Base-by-base conservation (phyloP, 2,888 invertebrate species). In the Hololepta plana region DNA sequence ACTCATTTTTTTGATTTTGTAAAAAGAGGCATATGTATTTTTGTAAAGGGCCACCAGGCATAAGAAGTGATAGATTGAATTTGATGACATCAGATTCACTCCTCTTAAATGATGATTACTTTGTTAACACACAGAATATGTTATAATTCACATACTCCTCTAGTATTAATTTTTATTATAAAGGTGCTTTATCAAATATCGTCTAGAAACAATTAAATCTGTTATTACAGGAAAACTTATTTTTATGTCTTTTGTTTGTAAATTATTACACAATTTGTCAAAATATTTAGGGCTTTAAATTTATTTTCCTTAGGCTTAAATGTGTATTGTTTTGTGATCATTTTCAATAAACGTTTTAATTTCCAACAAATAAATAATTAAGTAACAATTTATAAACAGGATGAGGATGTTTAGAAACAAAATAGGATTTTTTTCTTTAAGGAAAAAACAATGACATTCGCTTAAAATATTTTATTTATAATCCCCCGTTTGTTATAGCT, bases 41-140 rank as follows among this genome's bases (percentile, higher is more conserved):
- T 53, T 54, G 51, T 53, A 53, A 53, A 50, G 50, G 47, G 49
- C 50, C 49, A 21, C 24, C 20, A 31, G 38, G 40, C 38, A 45
- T 42, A 42, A 47, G 48, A 47, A 46, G 53, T 53, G 53, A 53
- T 53, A 53, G 46, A 46, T 42, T 46, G 49, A 49, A 51, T 51
- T 51, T 48, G 49, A 46, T 42, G 32, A 40, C 35, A n/a, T 44
- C 47, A 42, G 42, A 44, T 47, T 47, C 46, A 40, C 42, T 47
- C 43, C 43, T 40, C 32, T 37, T 37, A 37, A 36, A 29, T 32
- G 34, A 19, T 26, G 29, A 31, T 26, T 27, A 21, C 17, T 21
- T 27, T 22, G n/a, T 27, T 20, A 6, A n/a, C n/a, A n/a, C n/a
- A n/a, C 5, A n/a, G 9, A 6, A 21, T 21, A 10, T 21, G 9